Evolutionary conservation across 2,797 vertebrate genomes (phyloP).

Genomic region (Antennarius maculatus): DNA sequence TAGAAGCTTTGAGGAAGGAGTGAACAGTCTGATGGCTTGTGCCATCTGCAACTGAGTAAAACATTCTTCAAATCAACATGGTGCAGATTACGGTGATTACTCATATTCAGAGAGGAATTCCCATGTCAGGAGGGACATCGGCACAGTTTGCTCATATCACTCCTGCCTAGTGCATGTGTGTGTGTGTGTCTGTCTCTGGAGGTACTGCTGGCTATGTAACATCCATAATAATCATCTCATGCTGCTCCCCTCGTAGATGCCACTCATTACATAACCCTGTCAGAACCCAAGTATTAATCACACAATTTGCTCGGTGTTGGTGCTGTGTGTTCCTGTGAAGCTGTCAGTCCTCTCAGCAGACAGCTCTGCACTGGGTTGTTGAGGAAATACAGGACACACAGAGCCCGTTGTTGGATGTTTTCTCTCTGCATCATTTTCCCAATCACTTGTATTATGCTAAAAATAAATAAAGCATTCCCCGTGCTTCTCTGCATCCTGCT

Average conservation of each 20-base stretch:
- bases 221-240: slow-evolving; percentile 46
- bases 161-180: slow-evolving; percentile 11
- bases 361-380: slow-evolving; percentile 39
- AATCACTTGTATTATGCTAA: slow-evolving; percentile 14
- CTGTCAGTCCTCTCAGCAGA: slow-evolving; percentile 44
- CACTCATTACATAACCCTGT: slow-evolving; percentile 58
- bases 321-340: slow-evolving; percentile 58
- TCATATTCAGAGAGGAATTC: slow-evolving; percentile 71
- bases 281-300: slow-evolving; percentile 60
- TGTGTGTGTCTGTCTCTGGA: slow-evolving; percentile 15
- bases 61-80: slow-evolving; percentile 72
- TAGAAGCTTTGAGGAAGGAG: slow-evolving; percentile 58
- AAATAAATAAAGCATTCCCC: slow-evolving; percentile 15
- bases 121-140: slow-evolving; percentile 46
- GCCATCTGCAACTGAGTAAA: slow-evolving; percentile 65
- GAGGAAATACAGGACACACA: slow-evolving; percentile 47
- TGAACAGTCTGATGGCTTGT: slow-evolving; percentile 71
- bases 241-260: slow-evolving; percentile 54
- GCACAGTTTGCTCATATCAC: slow-evolving; percentile 29
- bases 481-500: slow-evolving; percentile 18
- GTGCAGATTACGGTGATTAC: slow-evolving; percentile 62
- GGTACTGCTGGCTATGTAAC: slow-evolving; percentile 59
- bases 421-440: slow-evolving; percentile 34
- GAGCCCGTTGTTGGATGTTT: slow-evolving; percentile 25
- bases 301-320: slow-evolving; percentile 42